These are phyloP conservation scores for Hippolais icterina DNA, from an alignment of 2,113 vertebrate species.

Conservation along the genomic window DNA sequence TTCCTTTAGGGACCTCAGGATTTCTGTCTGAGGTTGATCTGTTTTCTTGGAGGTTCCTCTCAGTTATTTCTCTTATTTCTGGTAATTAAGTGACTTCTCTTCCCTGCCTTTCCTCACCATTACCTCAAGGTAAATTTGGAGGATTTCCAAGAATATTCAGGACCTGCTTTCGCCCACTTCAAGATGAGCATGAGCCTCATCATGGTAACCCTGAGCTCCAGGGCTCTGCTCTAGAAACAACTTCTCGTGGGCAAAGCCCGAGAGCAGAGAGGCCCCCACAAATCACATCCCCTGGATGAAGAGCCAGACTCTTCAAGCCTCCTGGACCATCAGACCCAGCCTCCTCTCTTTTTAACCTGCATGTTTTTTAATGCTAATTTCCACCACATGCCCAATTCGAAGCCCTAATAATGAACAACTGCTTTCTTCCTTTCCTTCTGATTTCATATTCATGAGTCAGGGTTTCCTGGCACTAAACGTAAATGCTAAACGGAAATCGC, in stretches of 20 bases:
- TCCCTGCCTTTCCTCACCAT: not conserved
- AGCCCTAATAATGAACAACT: conserved; percentile 42
- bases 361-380: not conserved
- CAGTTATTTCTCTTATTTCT: not conserved
- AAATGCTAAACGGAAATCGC: conserved; percentile 62
- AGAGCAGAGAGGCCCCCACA: not conserved
- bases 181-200: not conserved
- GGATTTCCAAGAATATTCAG: not conserved
- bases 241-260: not conserved
- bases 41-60: not conserved
- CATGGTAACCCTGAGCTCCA: not conserved
- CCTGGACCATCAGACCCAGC: not conserved
- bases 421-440: conserved; percentile 60
- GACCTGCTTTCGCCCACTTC: not conserved
- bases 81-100: not conserved
- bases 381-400: conserved; percentile 8
- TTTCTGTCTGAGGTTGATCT: not conserved
- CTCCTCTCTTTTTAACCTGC: not conserved
- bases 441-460: conserved; percentile 69
- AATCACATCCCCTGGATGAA: not conserved
- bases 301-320: not conserved
- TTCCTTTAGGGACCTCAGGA: not conserved
- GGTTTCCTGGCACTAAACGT: conserved; percentile 54
- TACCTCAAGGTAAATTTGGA: not conserved
- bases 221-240: not conserved